Evolutionary conservation across 1,140 invertebrate genomes (phyloP).

Genomic region (Danaus plexippus): DNA sequence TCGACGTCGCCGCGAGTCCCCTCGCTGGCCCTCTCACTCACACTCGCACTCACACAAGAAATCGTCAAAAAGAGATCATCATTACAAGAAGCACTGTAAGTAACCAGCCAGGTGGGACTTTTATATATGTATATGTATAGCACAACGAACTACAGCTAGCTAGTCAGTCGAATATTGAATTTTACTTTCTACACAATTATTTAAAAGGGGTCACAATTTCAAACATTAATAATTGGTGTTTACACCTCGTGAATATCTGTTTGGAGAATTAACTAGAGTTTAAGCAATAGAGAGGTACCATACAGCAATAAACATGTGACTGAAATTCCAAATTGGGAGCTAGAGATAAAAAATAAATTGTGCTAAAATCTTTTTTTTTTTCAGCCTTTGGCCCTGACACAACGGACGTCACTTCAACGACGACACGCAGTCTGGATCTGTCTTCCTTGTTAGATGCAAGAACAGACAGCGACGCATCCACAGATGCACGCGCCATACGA

Average conservation of each 20-base stretch:
- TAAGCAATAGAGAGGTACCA: too few species aligned
- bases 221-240: too few species aligned
- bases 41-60: conserved; percentile 56
- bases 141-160: too few species aligned
- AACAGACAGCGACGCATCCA: conserved; percentile 81
- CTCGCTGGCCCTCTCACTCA: conserved; percentile 59
- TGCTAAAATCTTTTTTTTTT: conserved; percentile 19
- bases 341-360: too few species aligned
- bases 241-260: too few species aligned
- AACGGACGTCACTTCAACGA: conserved; percentile 84
- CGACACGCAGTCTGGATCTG: conserved; percentile 81
- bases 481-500: conserved; percentile 83
- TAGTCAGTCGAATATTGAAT: too few species aligned
- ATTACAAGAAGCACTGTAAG: conserved; percentile 70
- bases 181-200: too few species aligned
- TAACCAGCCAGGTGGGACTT: conserved; percentile 8
- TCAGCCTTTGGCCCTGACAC: conserved; percentile 80
- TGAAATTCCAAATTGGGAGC: too few species aligned
- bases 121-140: too few species aligned
- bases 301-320: too few species aligned
- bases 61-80: conserved; percentile 61
- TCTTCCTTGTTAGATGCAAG: conserved; percentile 84
- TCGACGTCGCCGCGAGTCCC: conserved; percentile 49
- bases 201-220: too few species aligned
- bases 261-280: too few species aligned